phyloP scores from a whole-genome alignment of 2,888 invertebrate genomes.

The Elmis aenea region DNA sequence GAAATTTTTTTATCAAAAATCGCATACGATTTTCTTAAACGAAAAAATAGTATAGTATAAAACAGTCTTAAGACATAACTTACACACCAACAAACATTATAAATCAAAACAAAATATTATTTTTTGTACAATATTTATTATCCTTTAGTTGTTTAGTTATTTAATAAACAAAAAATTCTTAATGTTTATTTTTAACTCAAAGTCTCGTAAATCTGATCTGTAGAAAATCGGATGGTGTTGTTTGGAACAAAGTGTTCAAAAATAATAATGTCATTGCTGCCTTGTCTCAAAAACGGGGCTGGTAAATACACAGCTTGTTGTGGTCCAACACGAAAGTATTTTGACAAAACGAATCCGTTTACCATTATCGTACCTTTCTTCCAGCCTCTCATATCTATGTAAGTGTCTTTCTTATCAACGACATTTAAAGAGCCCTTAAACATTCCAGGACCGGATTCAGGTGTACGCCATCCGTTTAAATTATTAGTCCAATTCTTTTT shows the following conservation, averaged over 20 bases:
- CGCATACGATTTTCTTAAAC: too few species aligned
- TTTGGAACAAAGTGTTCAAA: conserved; percentile 35
- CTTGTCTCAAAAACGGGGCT: conserved; percentile 60
- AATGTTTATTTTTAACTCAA: neutral
- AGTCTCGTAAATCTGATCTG: conserved; percentile 24
- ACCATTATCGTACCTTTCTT: conserved; percentile 76
- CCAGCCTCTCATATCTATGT: conserved; percentile 69
- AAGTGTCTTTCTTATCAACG: conserved; percentile 60
- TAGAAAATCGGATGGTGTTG: conserved; percentile 26
- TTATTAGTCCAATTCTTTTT: conserved; percentile 43
- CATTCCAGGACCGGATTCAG: conserved; percentile 49
- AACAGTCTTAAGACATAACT: too few species aligned
- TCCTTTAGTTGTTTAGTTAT: too few species aligned
- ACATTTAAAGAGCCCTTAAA: conserved; percentile 49
- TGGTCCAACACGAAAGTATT: conserved; percentile 80
- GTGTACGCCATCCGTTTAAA: conserved; percentile 30
- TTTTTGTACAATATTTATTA: too few species aligned
- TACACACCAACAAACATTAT: too few species aligned
- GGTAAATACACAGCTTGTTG: conserved; percentile 79
- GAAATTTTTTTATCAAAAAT: too few species aligned
- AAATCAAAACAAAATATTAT: too few species aligned
- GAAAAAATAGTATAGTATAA: too few species aligned
- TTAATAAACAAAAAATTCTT: too few species aligned
- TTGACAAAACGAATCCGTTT: conserved; percentile 78
- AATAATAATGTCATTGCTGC: conserved; percentile 38